Base-by-base conservation (phyloP, 2,797 vertebrate species). In the Gambusia yucatana region DNA sequence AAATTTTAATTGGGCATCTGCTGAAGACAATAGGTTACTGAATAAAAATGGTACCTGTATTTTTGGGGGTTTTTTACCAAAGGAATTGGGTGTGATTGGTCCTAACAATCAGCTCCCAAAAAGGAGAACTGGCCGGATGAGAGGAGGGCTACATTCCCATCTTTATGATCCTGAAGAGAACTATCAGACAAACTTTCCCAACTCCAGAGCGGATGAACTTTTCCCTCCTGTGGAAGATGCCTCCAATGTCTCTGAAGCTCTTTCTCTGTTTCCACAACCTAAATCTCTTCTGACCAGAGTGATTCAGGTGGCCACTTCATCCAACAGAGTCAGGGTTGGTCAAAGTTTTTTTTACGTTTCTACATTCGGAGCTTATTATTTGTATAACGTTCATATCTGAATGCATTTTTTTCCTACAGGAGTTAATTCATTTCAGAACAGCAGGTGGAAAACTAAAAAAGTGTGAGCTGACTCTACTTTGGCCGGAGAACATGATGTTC, bases 11-110 rank as follows among this genome's bases (percentile, higher is more conserved):
- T 61, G 59, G 14, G 14, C 16, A 13, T 33, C 6, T 17, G 30
- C 14, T 61, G 59, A 61, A 61, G 14, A 6, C 30, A 33, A 33
- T 61, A 8, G 2, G 30, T 61, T 61, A 6, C 59, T 33, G 14
- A 33, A 33, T 61, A 33, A 61, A 33, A 33, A 33, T 61, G 28
- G 13, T 14, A 33, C 25, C 17, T 71, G 25, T 77, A 9, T 13
- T 61, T 30, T 30, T 59, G 28, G 33, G 33, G 33, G 30, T 59
- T 61, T n/a, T 33, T 33, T 17, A 33, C 1, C 25, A 8, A 69
- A 99, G 98, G 96, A 98, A 86, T 95, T 98, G 93, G 98, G 98
- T 43, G 88, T 99, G 71, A 94, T 99, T 83, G 96, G 96, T n/a
- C 96, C 96, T 73, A 87, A 95, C 20, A 98, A 97, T 1, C 94